A percentile compares a stretch with the other conserved stretches of the same genome.
These are phyloP conservation scores for Poeciliopsis turneri DNA, from an alignment of 2,797 vertebrate species.

Conservation along the genomic window DNA sequence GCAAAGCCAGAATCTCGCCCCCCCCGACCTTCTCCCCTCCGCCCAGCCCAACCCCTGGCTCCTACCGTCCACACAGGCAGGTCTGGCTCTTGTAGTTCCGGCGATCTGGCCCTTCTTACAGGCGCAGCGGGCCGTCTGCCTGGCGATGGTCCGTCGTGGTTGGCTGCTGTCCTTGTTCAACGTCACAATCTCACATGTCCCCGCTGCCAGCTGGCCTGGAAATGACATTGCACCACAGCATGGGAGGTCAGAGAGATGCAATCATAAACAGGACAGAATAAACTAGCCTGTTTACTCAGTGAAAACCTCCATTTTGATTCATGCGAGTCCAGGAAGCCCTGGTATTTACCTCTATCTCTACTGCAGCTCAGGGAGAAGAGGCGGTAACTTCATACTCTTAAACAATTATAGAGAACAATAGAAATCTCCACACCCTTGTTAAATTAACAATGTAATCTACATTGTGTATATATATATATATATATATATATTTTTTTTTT, in stretches of 20 bases:
- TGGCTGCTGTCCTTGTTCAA: constrained; percentile 99
- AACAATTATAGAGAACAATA: background rate
- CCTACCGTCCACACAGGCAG: constrained; percentile 98
- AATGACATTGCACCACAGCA: constrained; percentile 70
- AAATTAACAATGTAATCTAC: background rate
- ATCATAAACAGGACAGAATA: constrained; percentile 61
- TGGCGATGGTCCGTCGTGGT: constrained; percentile 96
- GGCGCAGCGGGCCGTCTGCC: constrained; percentile 97
- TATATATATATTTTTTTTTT: too few species aligned
- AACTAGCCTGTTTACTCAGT: constrained; percentile 35
- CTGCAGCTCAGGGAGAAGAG: constrained; percentile 9
- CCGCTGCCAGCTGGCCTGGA: constrained; percentile 97
- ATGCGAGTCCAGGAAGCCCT: background rate
- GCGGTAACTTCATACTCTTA: background rate
- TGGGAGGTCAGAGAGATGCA: constrained; percentile 66
- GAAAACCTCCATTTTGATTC: constrained; percentile 15
- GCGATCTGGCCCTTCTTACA: constrained; percentile 99
- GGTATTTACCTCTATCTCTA: background rate
- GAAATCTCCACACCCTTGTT: background rate
- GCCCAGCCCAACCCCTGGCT: background rate
- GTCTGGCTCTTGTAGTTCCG: constrained; percentile 96
- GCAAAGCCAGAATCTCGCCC: constrained; percentile 21
- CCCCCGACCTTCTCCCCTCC: background rate
- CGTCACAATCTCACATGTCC: constrained; percentile 97
- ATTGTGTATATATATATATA: background rate